phyloP scores from a whole-genome alignment of 64 coral and sea anemone genomes.

The Actinia equina region DNA sequence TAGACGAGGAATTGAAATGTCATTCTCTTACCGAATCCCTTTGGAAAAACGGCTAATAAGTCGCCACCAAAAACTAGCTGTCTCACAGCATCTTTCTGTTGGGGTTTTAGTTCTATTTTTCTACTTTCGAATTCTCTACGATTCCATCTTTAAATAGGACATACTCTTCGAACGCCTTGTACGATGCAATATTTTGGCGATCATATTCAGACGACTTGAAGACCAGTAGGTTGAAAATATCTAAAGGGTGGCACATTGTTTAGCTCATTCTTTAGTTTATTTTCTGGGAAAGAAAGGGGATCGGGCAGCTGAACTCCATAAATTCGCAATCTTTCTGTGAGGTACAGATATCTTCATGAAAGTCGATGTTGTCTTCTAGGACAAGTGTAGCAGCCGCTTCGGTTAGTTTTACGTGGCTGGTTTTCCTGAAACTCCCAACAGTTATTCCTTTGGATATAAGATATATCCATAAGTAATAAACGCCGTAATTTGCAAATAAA shows the following conservation, averaged over 20 bases:
- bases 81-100: too few species aligned
- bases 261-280: constrained; percentile 13
- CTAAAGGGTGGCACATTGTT: constrained; percentile 25
- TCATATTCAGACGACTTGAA: constrained; percentile 44
- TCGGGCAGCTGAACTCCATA: constrained; percentile 7
- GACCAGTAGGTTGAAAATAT: constrained; percentile 42
- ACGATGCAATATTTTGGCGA: constrained; percentile 42
- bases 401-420: constrained; percentile 23
- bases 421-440: constrained; percentile 15
- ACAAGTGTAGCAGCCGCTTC: constrained; percentile 21
- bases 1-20: too few species aligned
- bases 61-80: too few species aligned
- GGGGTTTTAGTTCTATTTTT: too few species aligned
- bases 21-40: too few species aligned
- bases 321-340: constrained; percentile 31
- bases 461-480: neutral
- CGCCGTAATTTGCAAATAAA: neutral
- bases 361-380: constrained; percentile 28
- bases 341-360: constrained; percentile 28
- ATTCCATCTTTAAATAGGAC: constrained; percentile 40
- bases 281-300: constrained; percentile 10
- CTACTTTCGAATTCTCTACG: constrained; percentile 24
- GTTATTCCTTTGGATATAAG: constrained; percentile 32
- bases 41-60: too few species aligned
- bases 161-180: constrained; percentile 38